A percentile compares a stretch with the other conserved stretches of the same genome.
These are phyloP conservation scores for Drosophila repleta DNA, from an alignment of 1,140 invertebrate genomes.

Conservation along the genomic window DNA sequence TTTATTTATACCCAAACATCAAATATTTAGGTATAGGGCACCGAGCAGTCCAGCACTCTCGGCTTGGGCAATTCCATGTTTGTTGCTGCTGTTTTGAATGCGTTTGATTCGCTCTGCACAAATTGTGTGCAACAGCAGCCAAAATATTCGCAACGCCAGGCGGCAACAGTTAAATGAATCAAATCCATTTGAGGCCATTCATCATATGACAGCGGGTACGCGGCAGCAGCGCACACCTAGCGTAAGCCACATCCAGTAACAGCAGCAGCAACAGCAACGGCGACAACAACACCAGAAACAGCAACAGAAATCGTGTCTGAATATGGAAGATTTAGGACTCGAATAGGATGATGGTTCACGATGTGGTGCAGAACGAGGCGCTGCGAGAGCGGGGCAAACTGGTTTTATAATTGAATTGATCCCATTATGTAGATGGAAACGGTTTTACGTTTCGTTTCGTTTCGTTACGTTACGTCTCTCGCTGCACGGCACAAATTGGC, in stretches of 20 bases:
- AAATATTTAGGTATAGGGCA: background rate
- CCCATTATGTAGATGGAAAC: slow-evolving; percentile 81
- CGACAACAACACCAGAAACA: slow-evolving; percentile 17
- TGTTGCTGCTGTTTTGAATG: slow-evolving; percentile 15
- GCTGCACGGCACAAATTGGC: slow-evolving; percentile 66
- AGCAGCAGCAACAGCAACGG: slow-evolving; percentile 22
- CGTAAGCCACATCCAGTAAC: slow-evolving; percentile 45
- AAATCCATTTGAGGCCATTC: slow-evolving; percentile 78
- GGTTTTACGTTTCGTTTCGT: slow-evolving; percentile 68
- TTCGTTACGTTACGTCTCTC: slow-evolving; percentile 32
- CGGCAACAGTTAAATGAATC: slow-evolving; percentile 78
- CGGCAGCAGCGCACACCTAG: slow-evolving; percentile 46
- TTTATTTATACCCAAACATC: background rate
- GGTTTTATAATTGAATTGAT: slow-evolving; percentile 81
- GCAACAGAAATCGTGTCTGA: slow-evolving; percentile 43
- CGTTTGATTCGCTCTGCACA: slow-evolving; percentile 50
- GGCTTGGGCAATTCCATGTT: slow-evolving; percentile 17
- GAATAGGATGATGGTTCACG: background rate
- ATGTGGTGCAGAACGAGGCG: slow-evolving; percentile 27
- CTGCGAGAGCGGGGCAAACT: slow-evolving; percentile 55
- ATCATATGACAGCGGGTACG: slow-evolving; percentile 70
- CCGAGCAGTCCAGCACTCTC: background rate
- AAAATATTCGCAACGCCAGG: slow-evolving; percentile 15
- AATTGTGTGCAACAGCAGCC: slow-evolving; percentile 36
- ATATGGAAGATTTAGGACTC: slow-evolving; percentile 46